Evolutionary conservation across 2,888 invertebrate species (phyloP).

Genomic region (Arctia plantaginis): DNA sequence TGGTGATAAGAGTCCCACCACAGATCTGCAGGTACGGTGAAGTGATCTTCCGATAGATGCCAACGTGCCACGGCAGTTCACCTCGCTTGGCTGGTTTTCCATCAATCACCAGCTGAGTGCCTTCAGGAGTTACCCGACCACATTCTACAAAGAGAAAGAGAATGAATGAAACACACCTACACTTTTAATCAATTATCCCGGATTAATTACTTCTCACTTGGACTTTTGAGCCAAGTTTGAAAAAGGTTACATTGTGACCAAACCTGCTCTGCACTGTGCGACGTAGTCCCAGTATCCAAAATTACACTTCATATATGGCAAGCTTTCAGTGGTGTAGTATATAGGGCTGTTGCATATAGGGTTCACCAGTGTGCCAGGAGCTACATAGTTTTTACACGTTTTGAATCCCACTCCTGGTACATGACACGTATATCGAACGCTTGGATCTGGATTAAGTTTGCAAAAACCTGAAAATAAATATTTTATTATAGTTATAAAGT

Average conservation of each 20-base stretch:
- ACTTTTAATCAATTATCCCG: too few relatives aligned
- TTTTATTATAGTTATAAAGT: neutral
- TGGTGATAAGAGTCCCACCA: neutral
- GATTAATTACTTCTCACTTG: neutral
- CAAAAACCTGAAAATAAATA: slow-evolving; percentile 19
- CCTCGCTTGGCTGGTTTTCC: neutral
- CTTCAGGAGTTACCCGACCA: slow-evolving; percentile 1
- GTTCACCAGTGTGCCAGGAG: slow-evolving; percentile 13
- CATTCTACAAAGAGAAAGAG: neutral
- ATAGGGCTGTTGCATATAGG: slow-evolving; percentile 17
- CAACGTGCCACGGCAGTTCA: neutral
- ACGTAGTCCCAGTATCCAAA: slow-evolving; percentile 20
- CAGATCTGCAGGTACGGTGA: neutral
- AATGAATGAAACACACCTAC: neutral
- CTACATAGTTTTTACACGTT: slow-evolving; percentile 10
- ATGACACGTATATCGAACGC: slow-evolving; percentile 17
- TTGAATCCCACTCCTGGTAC: slow-evolving; percentile 17
- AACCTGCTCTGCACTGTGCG: slow-evolving; percentile 20
- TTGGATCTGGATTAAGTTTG: slow-evolving; percentile 14
- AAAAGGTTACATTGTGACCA: neutral
- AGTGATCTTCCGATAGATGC: neutral
- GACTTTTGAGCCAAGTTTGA: neutral
- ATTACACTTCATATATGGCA: slow-evolving; percentile 15
- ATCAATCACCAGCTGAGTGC: neutral
- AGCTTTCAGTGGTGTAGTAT: slow-evolving; percentile 8